A percentile compares a stretch with the other conserved stretches of the same genome.
Conservation (phyloP, 2,113 vertebrate genomes). For the Actinemys pallida region DNA sequence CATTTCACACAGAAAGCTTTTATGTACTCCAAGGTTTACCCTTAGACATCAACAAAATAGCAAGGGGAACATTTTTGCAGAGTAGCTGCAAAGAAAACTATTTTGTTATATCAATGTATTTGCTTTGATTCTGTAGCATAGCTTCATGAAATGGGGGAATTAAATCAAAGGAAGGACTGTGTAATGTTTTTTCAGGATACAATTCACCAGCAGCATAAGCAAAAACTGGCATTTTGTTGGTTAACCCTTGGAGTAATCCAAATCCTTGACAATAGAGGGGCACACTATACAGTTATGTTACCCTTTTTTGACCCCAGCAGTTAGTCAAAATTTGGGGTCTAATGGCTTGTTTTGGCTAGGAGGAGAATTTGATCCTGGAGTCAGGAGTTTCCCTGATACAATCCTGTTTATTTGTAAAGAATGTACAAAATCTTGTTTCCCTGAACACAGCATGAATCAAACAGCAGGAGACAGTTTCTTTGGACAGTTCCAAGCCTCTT, state of each 20-base stretch:
- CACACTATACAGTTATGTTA: neutral
- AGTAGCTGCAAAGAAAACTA: neutral
- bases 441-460: neutral
- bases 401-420: neutral
- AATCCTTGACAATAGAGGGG: neutral
- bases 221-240: neutral
- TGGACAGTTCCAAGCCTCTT: neutral
- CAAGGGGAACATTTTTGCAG: neutral
- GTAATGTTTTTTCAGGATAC: neutral
- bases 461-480: neutral
- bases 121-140: neutral
- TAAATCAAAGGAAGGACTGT: neutral
- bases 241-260: neutral
- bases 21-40: neutral
- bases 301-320: neutral
- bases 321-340: neutral
- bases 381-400: neutral
- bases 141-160: neutral
- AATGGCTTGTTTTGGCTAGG: neutral
- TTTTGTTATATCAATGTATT: neutral
- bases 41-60: neutral
- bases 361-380: neutral
- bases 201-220: neutral
- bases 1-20: neutral
- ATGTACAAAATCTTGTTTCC: neutral